These are phyloP conservation scores for Listronotus bonariensis DNA, from an alignment of 1,140 invertebrate species.

Conservation along the genomic window DNA sequence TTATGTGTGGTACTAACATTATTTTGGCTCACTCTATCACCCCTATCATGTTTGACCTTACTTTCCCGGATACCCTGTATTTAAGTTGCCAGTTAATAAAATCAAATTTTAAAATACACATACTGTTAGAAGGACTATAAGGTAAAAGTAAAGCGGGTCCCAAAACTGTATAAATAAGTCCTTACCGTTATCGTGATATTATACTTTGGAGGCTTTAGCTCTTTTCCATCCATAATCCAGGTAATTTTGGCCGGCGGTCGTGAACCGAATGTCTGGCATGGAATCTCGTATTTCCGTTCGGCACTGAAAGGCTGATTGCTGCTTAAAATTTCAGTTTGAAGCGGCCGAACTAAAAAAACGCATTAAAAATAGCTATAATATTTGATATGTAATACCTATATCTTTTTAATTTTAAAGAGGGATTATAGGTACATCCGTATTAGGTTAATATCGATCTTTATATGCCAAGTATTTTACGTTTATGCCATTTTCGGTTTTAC, in stretches of 20 bases:
- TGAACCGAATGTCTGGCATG: slow-evolving; percentile 79
- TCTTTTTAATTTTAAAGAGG: no score
- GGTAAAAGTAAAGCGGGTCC: background rate
- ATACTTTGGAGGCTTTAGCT: slow-evolving; percentile 58
- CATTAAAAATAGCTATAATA: no score
- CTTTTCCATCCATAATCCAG: slow-evolving; percentile 79
- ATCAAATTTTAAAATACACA: background rate
- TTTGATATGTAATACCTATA: no score
- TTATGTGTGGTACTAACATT: no score
- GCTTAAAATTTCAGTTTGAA: slow-evolving; percentile 75
- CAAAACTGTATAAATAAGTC: slow-evolving; percentile 5
- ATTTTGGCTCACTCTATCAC: no score
- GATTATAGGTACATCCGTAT: no score
- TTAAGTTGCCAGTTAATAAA: no score
- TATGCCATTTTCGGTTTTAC: no score
- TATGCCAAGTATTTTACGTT: no score
- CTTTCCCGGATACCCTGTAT: no score
- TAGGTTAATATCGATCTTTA: no score
- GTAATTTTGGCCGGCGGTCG: slow-evolving; percentile 76
- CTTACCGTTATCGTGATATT: slow-evolving; percentile 63
- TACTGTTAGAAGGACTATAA: background rate
- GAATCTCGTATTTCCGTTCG: slow-evolving; percentile 74
- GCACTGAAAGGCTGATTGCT: slow-evolving; percentile 81
- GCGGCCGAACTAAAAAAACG: slow-evolving; percentile 77
- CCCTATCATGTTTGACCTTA: no score